Conservation (phyloP, 2,888 invertebrate species). For the Cremastinae sp. region DNA sequence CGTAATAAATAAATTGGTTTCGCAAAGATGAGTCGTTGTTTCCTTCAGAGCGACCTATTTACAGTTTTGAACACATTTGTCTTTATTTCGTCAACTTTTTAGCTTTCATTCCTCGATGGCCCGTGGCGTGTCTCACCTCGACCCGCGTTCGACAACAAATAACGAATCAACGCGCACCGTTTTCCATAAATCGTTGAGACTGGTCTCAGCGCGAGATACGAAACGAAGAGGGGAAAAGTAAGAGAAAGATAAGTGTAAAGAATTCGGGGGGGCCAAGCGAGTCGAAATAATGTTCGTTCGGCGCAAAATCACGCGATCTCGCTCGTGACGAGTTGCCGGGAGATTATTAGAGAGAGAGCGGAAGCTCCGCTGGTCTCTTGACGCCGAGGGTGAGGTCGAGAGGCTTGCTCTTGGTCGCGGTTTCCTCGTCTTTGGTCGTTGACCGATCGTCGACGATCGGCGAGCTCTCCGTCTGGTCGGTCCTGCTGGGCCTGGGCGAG, state of each 20-base stretch:
- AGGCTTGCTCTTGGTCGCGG: constrained; percentile 75
- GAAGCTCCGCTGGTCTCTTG: constrained; percentile 74
- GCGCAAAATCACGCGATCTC: not conserved
- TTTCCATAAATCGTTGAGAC: constrained; percentile 1
- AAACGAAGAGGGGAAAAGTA: constrained; percentile 1
- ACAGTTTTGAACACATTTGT: constrained; percentile 74
- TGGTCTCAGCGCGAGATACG: constrained; percentile 19
- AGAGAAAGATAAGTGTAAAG: not conserved
- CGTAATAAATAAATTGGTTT: constrained; percentile 73
- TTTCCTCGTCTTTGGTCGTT: constrained; percentile 65
- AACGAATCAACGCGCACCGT: constrained; percentile 30
- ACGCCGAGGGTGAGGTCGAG: constrained; percentile 76
- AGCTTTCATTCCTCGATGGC: not conserved
- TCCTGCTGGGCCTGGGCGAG: constrained; percentile 70
- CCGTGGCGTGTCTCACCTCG: constrained; percentile 29
- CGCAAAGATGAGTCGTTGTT: constrained; percentile 59
- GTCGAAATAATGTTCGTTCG: not conserved
- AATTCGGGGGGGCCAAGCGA: not conserved
- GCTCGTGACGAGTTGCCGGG: constrained; percentile 1
- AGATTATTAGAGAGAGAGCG: constrained; percentile 67
- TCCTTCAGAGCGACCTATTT: constrained; percentile 68
- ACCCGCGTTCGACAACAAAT: constrained; percentile 8
- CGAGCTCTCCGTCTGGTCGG: constrained; percentile 57
- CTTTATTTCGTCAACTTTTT: constrained; percentile 60
- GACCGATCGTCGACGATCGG: constrained; percentile 40